Evolutionary conservation across 2,888 invertebrate species (phyloP).

Genomic region (Ophraella communa): DNA sequence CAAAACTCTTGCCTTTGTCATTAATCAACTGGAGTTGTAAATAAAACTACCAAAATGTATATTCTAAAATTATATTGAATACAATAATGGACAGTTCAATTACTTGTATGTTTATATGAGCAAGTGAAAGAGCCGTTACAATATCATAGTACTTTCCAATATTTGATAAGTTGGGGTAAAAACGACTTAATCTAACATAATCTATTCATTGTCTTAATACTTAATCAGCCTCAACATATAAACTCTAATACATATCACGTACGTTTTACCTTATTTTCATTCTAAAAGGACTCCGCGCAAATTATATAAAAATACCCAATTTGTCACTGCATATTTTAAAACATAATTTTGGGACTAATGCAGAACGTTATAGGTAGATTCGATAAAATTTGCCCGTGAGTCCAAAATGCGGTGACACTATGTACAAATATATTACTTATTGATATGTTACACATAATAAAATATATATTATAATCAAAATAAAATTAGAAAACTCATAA

Average conservation of each 20-base stretch:
- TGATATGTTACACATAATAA: constrained; percentile 22
- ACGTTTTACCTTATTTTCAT: constrained; percentile 10
- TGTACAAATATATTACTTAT: constrained; percentile 21
- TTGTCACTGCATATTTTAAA: no score
- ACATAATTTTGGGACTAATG: background rate
- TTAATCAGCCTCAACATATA: constrained; percentile 51
- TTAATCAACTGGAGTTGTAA: no score
- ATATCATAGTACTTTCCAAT: constrained; percentile 21
- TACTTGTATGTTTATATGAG: constrained; percentile 39
- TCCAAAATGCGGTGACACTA: constrained; percentile 16
- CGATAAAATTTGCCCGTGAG: background rate
- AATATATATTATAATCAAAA: background rate
- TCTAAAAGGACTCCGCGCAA: background rate
- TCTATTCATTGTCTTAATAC: constrained; percentile 41
- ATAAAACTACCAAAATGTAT: background rate
- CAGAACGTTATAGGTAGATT: background rate
- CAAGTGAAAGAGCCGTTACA: constrained; percentile 43
- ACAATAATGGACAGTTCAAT: constrained; percentile 30
- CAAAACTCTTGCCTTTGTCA: no score
- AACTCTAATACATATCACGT: constrained; percentile 47
- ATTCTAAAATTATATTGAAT: constrained; percentile 35
- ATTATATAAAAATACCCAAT: background rate
- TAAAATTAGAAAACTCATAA: background rate
- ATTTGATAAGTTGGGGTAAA: constrained; percentile 42
- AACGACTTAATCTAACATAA: constrained; percentile 41